A percentile compares a stretch with the other conserved stretches of the same genome.
Evolutionary conservation across 2,888 invertebrate genomes (phyloP).

Genomic region (Amblyteles armatorius): DNA sequence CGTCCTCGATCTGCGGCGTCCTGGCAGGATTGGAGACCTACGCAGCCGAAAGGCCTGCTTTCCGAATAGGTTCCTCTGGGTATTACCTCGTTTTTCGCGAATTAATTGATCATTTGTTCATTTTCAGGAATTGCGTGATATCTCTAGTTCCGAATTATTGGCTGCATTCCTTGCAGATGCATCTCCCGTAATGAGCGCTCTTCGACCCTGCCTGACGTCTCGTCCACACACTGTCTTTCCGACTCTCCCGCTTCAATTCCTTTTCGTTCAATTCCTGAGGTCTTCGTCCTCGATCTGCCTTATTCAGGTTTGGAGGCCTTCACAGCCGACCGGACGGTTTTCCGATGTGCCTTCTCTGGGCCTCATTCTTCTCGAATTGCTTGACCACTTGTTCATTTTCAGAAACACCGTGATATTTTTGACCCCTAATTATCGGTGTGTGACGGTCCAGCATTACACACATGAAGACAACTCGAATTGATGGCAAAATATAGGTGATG

Average conservation of each 20-base stretch:
- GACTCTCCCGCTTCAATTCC: slow-evolving; percentile 1
- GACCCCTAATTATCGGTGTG: too few species aligned
- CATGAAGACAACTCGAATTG: too few species aligned
- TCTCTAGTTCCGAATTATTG: too few species aligned
- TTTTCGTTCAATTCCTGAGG: not conserved
- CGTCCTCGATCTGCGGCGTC: not conserved
- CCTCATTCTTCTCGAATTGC: too few species aligned
- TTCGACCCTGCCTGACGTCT: slow-evolving; percentile 77
- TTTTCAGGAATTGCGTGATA: not conserved
- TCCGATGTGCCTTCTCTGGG: not conserved
- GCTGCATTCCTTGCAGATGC: slow-evolving; percentile 82
- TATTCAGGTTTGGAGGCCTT: not conserved
- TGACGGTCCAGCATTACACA: too few species aligned
- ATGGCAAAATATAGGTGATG: too few species aligned
- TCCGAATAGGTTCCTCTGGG: not conserved
- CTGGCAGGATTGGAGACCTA: not conserved
- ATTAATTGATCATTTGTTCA: not conserved
- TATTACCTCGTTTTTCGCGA: not conserved
- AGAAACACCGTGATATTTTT: too few species aligned
- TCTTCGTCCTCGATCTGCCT: not conserved
- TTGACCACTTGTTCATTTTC: too few species aligned
- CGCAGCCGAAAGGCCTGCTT: not conserved
- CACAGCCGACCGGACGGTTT: not conserved
- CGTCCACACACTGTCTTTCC: slow-evolving; percentile 62
- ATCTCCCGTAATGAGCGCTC: slow-evolving; percentile 83